Conservation (phyloP, 1,140 invertebrate species). For the Neocloeon triangulifer region DNA sequence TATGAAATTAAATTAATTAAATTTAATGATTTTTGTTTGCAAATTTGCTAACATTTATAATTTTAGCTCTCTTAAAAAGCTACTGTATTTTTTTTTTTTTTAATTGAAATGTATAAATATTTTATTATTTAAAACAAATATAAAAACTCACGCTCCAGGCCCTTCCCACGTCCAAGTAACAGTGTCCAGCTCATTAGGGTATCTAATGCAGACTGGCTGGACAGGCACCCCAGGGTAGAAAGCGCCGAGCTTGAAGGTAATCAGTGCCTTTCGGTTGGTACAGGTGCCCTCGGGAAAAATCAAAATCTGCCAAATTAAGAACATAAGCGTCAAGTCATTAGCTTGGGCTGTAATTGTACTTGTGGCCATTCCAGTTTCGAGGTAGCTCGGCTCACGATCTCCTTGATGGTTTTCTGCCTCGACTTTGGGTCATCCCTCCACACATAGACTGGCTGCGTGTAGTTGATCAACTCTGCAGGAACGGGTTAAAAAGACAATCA, state of each 20-base stretch:
- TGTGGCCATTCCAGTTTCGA: slow-evolving; percentile 80
- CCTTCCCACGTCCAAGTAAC: slow-evolving; percentile 97
- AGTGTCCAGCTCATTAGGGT: slow-evolving; percentile 78
- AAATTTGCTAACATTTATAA: too few relatives aligned
- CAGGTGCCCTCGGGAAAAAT: slow-evolving; percentile 94
- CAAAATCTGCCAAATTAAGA: slow-evolving; percentile 46
- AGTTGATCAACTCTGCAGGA: slow-evolving; percentile 61
- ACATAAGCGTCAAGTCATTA: too few relatives aligned
- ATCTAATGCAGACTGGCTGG: slow-evolving; percentile 79
- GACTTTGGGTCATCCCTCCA: slow-evolving; percentile 81
- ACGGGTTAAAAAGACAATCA: too few relatives aligned
- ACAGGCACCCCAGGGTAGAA: slow-evolving; percentile 86
- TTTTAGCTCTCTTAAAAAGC: too few relatives aligned
- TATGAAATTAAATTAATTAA: not conserved
- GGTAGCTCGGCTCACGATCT: slow-evolving; percentile 66
- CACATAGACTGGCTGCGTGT: slow-evolving; percentile 86
- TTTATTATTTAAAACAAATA: slow-evolving; percentile 1
- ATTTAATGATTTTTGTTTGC: not conserved
- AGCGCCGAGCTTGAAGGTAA: slow-evolving; percentile 86
- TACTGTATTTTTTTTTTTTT: too few relatives aligned
- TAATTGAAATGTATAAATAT: too few relatives aligned
- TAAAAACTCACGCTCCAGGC: slow-evolving; percentile 63
- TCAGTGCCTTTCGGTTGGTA: slow-evolving; percentile 78
- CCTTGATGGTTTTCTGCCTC: slow-evolving; percentile 68
- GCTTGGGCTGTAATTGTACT: too few relatives aligned